Conservation (phyloP, 2,797 vertebrate genomes). For the Todus mexicanus region DNA sequence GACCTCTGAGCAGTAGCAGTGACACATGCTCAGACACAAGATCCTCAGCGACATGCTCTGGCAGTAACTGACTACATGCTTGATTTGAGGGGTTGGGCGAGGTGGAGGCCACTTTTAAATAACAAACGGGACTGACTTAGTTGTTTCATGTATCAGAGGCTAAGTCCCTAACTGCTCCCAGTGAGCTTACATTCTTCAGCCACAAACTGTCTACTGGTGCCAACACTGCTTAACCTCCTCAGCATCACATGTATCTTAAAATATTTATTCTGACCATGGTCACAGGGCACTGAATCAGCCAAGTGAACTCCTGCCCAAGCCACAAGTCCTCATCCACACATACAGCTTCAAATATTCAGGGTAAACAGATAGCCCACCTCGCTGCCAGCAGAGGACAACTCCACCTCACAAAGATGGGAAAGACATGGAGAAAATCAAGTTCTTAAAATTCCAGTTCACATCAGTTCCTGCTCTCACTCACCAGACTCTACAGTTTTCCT, state of each 20-base stretch:
- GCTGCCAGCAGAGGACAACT: not conserved
- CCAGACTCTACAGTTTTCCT: not conserved
- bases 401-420: not conserved
- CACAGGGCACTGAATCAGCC: not conserved
- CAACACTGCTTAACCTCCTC: not conserved
- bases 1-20: rapidly evolving
- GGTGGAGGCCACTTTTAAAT: not conserved
- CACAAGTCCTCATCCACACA: not conserved
- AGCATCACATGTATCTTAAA: not conserved
- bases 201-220: not conserved
- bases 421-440: not conserved
- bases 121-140: not conserved
- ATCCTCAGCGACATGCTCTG: not conserved
- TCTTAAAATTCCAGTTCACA: not conserved
- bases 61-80: not conserved
- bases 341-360: not conserved
- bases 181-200: not conserved
- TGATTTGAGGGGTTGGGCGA: not conserved
- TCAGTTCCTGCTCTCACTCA: not conserved
- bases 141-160: not conserved
- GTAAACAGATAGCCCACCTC: not conserved
- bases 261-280: not conserved
- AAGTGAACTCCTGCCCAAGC: not conserved
- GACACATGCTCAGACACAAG: not conserved
- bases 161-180: not conserved